These are phyloP conservation scores for Chrysomela aeneicollis DNA, from an alignment of 2,888 invertebrate genomes.

Conservation along the genomic window DNA sequence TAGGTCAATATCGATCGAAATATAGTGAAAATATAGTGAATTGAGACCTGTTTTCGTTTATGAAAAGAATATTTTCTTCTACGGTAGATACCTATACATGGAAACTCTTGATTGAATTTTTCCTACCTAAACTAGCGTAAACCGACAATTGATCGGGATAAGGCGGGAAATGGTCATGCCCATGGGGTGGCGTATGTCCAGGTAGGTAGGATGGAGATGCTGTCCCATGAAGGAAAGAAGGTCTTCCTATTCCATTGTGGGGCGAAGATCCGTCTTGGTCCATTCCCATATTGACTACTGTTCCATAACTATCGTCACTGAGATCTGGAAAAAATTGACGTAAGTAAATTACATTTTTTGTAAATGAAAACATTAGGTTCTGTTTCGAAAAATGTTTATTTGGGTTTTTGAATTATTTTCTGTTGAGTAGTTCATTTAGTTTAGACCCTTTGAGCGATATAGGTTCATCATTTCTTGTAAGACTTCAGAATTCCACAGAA, in stretches of 20 bases:
- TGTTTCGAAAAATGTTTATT: no score
- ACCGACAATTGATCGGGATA: conserved; percentile 82
- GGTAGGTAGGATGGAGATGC: conserved; percentile 83
- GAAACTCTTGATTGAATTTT: no score
- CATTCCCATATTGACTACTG: conserved; percentile 81
- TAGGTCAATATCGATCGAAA: no score
- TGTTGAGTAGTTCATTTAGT: no score
- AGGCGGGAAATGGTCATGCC: conserved; percentile 79
- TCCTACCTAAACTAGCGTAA: conserved; percentile 85
- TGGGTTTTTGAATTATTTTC: no score
- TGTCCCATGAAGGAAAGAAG: conserved; percentile 71
- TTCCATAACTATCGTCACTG: conserved; percentile 88
- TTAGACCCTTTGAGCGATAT: no score
- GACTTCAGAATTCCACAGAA: no score
- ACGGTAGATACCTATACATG: no score
- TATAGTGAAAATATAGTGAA: no score
- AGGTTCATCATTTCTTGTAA: no score
- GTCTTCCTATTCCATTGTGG: conserved; percentile 67
- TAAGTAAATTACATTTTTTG: conserved; percentile 20
- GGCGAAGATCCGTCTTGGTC: conserved; percentile 82
- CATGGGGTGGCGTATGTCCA: conserved; percentile 78
- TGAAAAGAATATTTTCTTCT: no score
- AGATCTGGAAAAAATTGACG: conserved; percentile 68
- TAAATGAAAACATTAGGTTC: conserved; percentile 12
- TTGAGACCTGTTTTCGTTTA: no score